Evolutionary conservation across 2,797 vertebrate genomes (phyloP), one percentile per base, ranked within the genome.

Genomic region (Myotis daubentonii): DNA sequence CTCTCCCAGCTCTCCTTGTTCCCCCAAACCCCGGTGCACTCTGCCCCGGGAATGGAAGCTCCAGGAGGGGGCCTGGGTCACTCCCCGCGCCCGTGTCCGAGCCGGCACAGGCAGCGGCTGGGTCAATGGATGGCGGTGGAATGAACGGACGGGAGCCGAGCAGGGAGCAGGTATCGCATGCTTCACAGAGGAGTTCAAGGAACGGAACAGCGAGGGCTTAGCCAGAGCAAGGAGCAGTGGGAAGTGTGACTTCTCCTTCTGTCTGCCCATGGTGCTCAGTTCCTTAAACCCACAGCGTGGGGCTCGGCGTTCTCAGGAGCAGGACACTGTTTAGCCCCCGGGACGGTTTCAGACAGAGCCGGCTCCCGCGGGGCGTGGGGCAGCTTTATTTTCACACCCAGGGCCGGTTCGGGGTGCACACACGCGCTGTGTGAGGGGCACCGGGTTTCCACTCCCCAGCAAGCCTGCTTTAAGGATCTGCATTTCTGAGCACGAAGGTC

Each of bases 341-440:
- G 93, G 17, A 51, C 72, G 57, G 53, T 41, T 80, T 62, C 79
- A 71, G 60, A 41, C 3, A 20, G 28, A 75, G 81, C 28, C 55
- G 65, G 76, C 51, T 87, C 83, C 78, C 57, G 33, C 82, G 65
- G 12, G n/a, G 62, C n/a, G 51, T 57, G 74, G 33, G 38, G 22
- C 44, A 22, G 47, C 85, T 94, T 89, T 90, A 33, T 65, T 92
- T 95, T 92, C 51, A 60, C 84, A 94, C 66, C 70, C 38, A 93
- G 62, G 75, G 57, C 23, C 38, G 9, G 66, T 65, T 62, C 81
- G 17, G 19, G 75, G 36, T 57, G 6, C 25, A 80, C 47, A 53
- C 41, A 55, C 22, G 76, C 23, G 44, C 44, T 44, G 22, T 28
- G 20, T 44, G 12, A 17, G 53, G 62, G 65, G 55, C 51, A 57